Conservation (phyloP, 2,113 vertebrate genomes). For the Oryctolagus cuniculus region mOryCun1.1 NC_091452.1:8329001-8329500, state of each 20-base stretch:
- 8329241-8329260: background rate
- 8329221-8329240: no score
- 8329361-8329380: background rate
- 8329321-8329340: background rate
- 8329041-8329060: background rate
- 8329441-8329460: background rate
- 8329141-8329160: background rate
- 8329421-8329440: background rate
- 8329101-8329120: background rate
- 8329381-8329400: background rate
- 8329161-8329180: background rate
- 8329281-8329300: background rate
- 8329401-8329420: background rate
- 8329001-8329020: background rate
- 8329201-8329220: background rate
- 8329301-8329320: background rate
- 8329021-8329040: background rate
- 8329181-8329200: background rate
- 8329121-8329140: background rate
- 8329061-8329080: background rate
- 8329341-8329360: background rate
- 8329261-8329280: background rate
- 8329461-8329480: background rate
- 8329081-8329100: background rate
- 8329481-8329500: background rate